phyloP scores from a whole-genome alignment of 2,888 invertebrate genomes.

The Agonopterix subpropinquella region DNA sequence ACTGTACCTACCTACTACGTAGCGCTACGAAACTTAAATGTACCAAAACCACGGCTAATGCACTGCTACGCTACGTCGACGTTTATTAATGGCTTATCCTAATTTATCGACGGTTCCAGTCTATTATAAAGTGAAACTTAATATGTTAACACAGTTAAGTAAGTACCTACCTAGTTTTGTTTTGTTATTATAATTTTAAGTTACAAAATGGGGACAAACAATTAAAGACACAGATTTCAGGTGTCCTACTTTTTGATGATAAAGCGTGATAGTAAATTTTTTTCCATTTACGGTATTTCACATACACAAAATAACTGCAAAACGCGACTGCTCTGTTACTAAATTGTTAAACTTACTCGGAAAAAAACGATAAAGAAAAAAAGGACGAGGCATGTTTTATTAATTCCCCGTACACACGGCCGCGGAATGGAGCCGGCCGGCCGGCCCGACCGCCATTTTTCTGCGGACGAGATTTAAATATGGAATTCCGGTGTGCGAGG shows the following conservation, averaged over 20 bases:
- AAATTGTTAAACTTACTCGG: slow-evolving; percentile 56
- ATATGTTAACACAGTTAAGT: slow-evolving; percentile 15
- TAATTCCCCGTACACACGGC: slow-evolving; percentile 68
- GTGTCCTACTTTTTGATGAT: background rate
- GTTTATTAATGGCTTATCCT: slow-evolving; percentile 22
- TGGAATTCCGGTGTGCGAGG: slow-evolving; percentile 76
- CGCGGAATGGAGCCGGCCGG: slow-evolving; percentile 60
- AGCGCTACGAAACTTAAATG: slow-evolving; percentile 39
- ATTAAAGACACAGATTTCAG: background rate
- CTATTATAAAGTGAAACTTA: slow-evolving; percentile 6
- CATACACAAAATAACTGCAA: slow-evolving; percentile 36
- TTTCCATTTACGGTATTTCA: background rate
- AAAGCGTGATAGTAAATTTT: background rate
- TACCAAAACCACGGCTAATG: slow-evolving; percentile 32
- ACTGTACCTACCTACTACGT: slow-evolving; percentile 13
- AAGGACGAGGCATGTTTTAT: slow-evolving; percentile 67
- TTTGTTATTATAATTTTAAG: too few relatives aligned
- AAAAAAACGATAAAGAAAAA: slow-evolving; percentile 58
- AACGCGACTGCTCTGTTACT: slow-evolving; percentile 46
- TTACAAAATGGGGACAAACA: too few relatives aligned
- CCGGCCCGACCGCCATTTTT: slow-evolving; percentile 69
- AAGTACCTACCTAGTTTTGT: too few relatives aligned
- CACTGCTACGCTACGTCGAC: slow-evolving; percentile 30
- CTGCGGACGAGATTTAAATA: slow-evolving; percentile 76
- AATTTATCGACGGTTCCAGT: slow-evolving; percentile 21